A percentile compares a stretch with the other conserved stretches of the same genome.
These are phyloP conservation scores for Spisula subtruncata DNA, from an alignment of 2,888 invertebrate genomes.

Conservation along the genomic window DNA sequence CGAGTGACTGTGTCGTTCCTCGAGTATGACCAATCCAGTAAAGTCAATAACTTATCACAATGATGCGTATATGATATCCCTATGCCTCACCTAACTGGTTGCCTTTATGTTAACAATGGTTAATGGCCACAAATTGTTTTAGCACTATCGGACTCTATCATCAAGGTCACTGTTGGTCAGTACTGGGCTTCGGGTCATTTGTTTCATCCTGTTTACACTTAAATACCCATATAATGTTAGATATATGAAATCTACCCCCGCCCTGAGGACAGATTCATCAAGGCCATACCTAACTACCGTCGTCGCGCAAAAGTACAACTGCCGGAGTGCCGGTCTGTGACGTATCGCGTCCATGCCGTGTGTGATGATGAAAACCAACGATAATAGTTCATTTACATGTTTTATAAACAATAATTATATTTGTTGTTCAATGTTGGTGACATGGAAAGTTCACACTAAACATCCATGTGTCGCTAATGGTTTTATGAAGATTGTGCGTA, in stretches of 20 bases:
- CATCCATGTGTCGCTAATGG: neutral
- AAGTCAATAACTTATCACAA: neutral
- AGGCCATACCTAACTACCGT: neutral
- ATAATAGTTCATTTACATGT: neutral
- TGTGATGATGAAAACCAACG: neutral
- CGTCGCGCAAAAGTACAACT: neutral
- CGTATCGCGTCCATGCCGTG: too few relatives aligned
- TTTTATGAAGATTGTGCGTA: neutral
- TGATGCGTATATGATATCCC: neutral
- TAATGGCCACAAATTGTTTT: conserved; percentile 38
- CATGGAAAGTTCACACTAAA: neutral
- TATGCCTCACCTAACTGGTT: neutral
- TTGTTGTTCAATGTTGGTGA: neutral
- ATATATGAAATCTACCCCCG: neutral
- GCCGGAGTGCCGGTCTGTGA: too few relatives aligned
- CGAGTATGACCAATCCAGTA: neutral
- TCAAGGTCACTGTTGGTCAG: conserved; percentile 47
- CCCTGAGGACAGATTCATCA: neutral
- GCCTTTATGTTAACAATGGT: too few relatives aligned
- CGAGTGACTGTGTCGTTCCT: neutral
- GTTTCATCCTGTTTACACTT: conserved; percentile 14
- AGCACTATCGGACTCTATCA: conserved; percentile 29
- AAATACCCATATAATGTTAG: neutral
- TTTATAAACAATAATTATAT: neutral
- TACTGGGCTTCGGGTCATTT: neutral